phyloP scores from a whole-genome alignment of 2,113 vertebrate genomes.

The Silurus meridionalis region DNA sequence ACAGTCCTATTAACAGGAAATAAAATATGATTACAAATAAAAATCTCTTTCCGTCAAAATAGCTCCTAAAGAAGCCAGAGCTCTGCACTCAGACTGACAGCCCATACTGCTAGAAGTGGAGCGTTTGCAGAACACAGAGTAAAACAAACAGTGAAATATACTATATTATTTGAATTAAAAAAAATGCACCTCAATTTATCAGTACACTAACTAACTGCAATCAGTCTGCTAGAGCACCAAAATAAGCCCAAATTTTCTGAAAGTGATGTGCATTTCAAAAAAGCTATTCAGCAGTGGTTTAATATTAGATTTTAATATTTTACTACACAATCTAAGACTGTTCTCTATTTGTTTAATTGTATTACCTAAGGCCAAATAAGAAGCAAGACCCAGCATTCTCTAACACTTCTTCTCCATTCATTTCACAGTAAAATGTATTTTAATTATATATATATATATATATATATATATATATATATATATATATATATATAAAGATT shows the following conservation, averaged over 20 bases:
- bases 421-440: neutral
- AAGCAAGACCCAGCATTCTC: neutral
- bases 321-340: neutral
- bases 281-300: neutral
- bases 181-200: neutral
- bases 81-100: too few relatives aligned
- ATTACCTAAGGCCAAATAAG: neutral
- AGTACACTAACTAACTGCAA: neutral
- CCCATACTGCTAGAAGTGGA: too few relatives aligned
- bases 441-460: too few relatives aligned
- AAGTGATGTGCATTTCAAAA: neutral
- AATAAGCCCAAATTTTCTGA: neutral
- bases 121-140: too few relatives aligned
- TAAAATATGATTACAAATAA: too few relatives aligned
- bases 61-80: too few relatives aligned
- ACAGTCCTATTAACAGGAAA: too few relatives aligned
- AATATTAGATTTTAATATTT: neutral
- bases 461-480: too few relatives aligned
- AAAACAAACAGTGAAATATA: too few relatives aligned
- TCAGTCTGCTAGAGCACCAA: neutral
- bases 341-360: neutral
- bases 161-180: neutral
- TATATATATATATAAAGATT: neutral
- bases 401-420: neutral
- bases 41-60: too few relatives aligned